Percentiles rank a stretch among this genome's conserved stretches.
phyloP scores from a whole-genome alignment of 1,140 invertebrate species.

The Scaptomyza montana region DNA sequence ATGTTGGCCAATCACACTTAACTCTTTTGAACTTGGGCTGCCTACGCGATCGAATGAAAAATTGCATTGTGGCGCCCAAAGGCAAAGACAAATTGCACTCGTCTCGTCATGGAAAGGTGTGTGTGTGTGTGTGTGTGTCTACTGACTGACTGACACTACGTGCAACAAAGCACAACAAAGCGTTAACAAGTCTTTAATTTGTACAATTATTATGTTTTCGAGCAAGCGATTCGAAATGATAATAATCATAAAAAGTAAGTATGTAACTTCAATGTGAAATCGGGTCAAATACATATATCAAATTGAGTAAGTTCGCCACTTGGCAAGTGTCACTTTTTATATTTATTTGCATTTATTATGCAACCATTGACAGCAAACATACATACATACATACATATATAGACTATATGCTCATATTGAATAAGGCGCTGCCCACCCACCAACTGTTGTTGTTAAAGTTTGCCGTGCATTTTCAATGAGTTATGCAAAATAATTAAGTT shows the following conservation, averaged over 20 bases:
- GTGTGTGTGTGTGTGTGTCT: constrained; percentile 59
- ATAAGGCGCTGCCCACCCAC: constrained; percentile 9
- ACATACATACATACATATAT: constrained; percentile 4
- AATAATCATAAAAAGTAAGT: constrained; percentile 50
- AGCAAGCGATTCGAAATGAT: constrained; percentile 36
- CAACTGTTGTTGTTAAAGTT: background rate
- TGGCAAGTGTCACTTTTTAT: constrained; percentile 74
- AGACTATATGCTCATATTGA: too few species aligned
- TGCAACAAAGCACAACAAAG: constrained; percentile 18
- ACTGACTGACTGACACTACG: constrained; percentile 28
- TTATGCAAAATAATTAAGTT: constrained; percentile 68
- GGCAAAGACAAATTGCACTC: constrained; percentile 73
- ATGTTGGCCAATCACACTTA: constrained; percentile 57
- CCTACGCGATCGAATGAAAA: constrained; percentile 52
- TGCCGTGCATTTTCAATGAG: constrained; percentile 29
- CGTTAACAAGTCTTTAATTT: constrained; percentile 17
- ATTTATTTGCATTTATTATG: constrained; percentile 65
- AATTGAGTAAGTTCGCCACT: constrained; percentile 47
- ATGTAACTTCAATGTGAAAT: constrained; percentile 39
- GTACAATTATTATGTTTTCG: constrained; percentile 24
- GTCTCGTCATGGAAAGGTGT: constrained; percentile 67
- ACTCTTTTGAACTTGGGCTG: constrained; percentile 72
- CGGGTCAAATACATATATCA: constrained; percentile 73
- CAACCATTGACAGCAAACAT: constrained; percentile 46
- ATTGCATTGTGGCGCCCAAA: constrained; percentile 68